Base-by-base conservation (phyloP, 2,797 vertebrate species). In the Microctenopoma steveboyesi region DNA sequence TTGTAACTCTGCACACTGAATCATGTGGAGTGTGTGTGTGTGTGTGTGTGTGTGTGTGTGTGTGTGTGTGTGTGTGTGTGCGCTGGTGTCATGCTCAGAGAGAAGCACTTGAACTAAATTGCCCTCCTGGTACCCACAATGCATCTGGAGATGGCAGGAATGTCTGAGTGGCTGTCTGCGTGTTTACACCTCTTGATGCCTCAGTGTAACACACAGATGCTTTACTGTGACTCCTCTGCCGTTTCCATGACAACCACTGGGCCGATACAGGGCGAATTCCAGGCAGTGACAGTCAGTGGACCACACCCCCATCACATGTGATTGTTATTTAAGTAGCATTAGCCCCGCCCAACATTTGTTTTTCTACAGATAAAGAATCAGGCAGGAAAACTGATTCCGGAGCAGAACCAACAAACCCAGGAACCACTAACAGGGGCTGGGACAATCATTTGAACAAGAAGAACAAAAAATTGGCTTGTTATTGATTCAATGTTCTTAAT, bases 141-240 rank as follows among this genome's bases (percentile, higher is more conserved):
- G 85, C 88, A 90, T 88, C 87, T 88, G 85, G 85, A 81, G 79
- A 84, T 85, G 88, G 86, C 88, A 84, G 76, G 69, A 68, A 63
- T 63, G 83, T 69, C 63, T 80, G 79, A 80, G 67, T 79, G 76
- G 27, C 49, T 79, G 70, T 72, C 59, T 83, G 83, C 83, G 60
- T 76, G 66, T 76, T 69, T 74, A 73, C 76, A 72, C 74, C 57
- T 78, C 65, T 60, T 25, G 55, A 77, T 78, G 69, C 72, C 49
- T 84, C 68, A 7, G 64, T 54, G 54, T 22, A 64, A 65, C 69
- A 60, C 79, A 49, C 79, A 63, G 79, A 63, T 78, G 83, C 72
- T 59, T 69, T 60, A 14, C 8, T 58, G 62, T 61, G 80, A 69
- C 70, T 42, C 39, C 33, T 9, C 57, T 33, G 12, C 1, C 11